phyloP scores from a whole-genome alignment of 2,113 vertebrate genomes.

The Ranitomeya variabilis region DNA sequence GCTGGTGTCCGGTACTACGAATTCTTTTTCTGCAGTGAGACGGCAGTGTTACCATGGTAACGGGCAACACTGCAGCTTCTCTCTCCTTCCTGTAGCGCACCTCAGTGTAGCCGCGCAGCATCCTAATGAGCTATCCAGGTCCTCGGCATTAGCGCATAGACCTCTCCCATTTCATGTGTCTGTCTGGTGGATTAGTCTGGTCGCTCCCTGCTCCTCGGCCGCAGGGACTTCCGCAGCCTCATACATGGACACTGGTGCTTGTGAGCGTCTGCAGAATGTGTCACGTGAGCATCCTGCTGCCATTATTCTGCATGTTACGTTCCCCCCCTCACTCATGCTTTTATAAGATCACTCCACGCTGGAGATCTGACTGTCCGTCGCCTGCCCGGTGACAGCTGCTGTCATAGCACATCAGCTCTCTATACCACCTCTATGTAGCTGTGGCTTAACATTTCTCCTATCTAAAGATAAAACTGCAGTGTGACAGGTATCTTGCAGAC shows the following conservation, averaged over 20 bases:
- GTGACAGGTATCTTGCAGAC: no score
- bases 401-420: neutral
- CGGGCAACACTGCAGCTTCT: neutral
- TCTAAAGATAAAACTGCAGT: no score
- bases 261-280: neutral
- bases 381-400: neutral
- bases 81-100: neutral
- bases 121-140: neutral
- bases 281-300: neutral
- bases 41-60: constrained; percentile 1
- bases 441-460: no score
- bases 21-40: neutral
- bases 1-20: neutral
- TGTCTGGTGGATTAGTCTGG: neutral
- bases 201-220: neutral
- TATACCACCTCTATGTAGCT: no score
- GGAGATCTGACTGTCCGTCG: neutral
- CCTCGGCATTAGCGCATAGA: neutral
- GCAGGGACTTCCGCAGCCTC: neutral
- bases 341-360: neutral
- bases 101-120: neutral
- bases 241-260: neutral
- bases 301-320: no score
- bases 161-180: neutral
- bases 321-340: no score